phyloP scores from a whole-genome alignment of 35 echinoderm and acorn worm species.

The Anneissia japonica region DNA sequence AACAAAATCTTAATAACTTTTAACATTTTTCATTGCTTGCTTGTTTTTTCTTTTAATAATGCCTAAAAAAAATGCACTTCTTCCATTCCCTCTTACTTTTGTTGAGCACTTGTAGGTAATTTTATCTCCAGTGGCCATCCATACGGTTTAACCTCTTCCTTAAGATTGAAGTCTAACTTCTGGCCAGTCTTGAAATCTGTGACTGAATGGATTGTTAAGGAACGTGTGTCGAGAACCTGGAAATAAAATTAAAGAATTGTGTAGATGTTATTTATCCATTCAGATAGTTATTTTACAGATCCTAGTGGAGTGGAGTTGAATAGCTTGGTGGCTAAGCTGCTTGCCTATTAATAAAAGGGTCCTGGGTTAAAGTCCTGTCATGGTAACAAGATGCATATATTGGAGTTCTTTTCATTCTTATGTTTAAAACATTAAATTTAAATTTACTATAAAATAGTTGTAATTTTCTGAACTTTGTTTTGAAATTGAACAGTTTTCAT shows the following conservation, averaged over 20 bases:
- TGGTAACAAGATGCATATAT: too few relatives aligned
- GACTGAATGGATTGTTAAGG: slow-evolving; percentile 30
- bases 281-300: not conserved
- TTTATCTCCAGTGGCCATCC: slow-evolving; percentile 39
- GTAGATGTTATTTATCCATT: not conserved
- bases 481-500: too few relatives aligned
- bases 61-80: not conserved
- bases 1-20: not conserved
- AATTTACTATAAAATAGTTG: too few relatives aligned
- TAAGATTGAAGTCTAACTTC: slow-evolving; percentile 45
- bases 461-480: too few relatives aligned
- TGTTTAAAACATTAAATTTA: too few relatives aligned
- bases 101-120: slow-evolving; percentile 48
- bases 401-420: too few relatives aligned
- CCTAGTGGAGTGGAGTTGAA: not conserved
- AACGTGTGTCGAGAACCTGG: slow-evolving; percentile 51
- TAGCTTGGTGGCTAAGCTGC: not conserved
- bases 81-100: not conserved
- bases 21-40: not conserved
- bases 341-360: not conserved
- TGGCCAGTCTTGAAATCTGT: slow-evolving; percentile 41
- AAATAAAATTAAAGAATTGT: not conserved
- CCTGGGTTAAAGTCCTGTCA: not conserved
- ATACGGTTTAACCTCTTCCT: slow-evolving; percentile 20
- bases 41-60: not conserved